phyloP scores from a whole-genome alignment of 2,113 vertebrate genomes.

The Dolichotis patagonum region DNA sequence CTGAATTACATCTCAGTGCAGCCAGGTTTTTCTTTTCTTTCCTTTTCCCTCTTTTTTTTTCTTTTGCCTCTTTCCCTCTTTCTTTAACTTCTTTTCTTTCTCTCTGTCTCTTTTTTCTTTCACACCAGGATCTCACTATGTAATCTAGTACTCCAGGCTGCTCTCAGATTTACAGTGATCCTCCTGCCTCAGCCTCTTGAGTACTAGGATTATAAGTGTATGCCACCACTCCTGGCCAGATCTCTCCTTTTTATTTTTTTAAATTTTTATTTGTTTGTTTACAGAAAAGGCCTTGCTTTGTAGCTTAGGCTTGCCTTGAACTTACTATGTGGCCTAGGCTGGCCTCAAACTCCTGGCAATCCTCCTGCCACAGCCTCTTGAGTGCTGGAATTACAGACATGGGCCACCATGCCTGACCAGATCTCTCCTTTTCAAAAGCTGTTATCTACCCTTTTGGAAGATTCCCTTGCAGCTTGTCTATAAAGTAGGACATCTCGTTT shows the following conservation, averaged over 20 bases:
- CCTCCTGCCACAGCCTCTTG: background rate
- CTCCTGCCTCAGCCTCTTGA: background rate
- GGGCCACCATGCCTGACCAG: background rate
- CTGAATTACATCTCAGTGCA: background rate
- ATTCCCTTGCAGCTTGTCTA: background rate
- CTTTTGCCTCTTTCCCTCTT: too few species aligned
- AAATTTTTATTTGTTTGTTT: too few species aligned
- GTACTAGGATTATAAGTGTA: background rate
- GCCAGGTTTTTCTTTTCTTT: background rate
- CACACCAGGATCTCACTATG: background rate
- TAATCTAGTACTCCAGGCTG: background rate
- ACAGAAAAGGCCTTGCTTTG: too few species aligned
- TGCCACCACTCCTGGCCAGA: background rate
- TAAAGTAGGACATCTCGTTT: slow-evolving; percentile 44
- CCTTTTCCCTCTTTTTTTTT: too few species aligned
- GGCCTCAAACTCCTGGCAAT: too few species aligned
- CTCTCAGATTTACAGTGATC: background rate
- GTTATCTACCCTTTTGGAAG: background rate
- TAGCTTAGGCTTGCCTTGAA: too few species aligned
- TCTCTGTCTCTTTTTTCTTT: background rate
- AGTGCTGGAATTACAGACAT: background rate
- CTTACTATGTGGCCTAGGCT: too few species aligned
- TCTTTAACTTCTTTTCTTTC: too few species aligned
- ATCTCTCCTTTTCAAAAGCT: slow-evolving; percentile 7
- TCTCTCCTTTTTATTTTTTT: too few species aligned